Conservation (phyloP, 2,888 invertebrate genomes). For the Nowickia ferox region DNA sequence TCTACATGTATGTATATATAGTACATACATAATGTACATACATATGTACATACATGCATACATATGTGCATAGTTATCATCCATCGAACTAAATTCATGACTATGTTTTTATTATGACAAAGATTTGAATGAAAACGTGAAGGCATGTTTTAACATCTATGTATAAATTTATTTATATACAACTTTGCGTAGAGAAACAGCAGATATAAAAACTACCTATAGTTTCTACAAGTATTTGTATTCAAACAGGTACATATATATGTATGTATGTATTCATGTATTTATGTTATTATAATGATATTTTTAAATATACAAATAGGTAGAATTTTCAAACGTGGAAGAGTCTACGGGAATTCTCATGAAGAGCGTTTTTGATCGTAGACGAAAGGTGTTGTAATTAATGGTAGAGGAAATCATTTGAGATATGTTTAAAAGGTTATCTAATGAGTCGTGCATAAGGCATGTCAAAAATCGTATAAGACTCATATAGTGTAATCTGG, state of each 20-base stretch:
- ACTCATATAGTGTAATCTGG: too few relatives aligned
- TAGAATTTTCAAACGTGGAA: too few relatives aligned
- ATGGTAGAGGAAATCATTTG: too few relatives aligned
- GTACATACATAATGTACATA: not conserved
- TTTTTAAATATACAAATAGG: too few relatives aligned
- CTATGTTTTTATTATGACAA: not conserved
- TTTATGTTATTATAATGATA: not conserved
- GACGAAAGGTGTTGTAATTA: too few relatives aligned
- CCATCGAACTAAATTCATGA: not conserved
- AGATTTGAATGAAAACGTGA: conserved; percentile 40
- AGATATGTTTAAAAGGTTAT: too few relatives aligned
- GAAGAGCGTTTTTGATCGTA: too few relatives aligned
- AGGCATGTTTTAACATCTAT: conserved; percentile 12
- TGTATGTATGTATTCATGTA: not conserved
- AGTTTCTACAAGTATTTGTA: not conserved
- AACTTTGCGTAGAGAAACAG: not conserved
- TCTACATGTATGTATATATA: too few relatives aligned
- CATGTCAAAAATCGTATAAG: too few relatives aligned
- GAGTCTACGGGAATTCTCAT: too few relatives aligned
- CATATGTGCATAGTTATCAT: not conserved
- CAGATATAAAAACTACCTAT: not conserved
- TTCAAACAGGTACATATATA: not conserved
- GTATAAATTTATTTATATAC: not conserved
- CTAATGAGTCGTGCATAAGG: too few relatives aligned
- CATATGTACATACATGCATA: not conserved